These are phyloP conservation scores for Antheraea yamamai DNA, from an alignment of 2,888 invertebrate genomes.

Conservation along the genomic window DNA sequence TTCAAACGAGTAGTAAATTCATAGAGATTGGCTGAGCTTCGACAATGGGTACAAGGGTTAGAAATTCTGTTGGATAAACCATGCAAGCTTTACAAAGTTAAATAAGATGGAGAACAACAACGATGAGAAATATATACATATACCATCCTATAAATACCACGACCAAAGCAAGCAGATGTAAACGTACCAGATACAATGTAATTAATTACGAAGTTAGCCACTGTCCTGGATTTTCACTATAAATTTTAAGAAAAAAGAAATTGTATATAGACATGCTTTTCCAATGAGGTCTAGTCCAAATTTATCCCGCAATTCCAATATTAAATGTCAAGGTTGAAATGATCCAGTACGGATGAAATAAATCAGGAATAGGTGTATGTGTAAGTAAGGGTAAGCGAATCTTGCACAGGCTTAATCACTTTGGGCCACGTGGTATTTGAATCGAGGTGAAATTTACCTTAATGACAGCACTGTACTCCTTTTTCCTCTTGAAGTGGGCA, in stretches of 20 bases:
- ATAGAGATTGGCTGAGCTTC: too few relatives aligned
- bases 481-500: slow-evolving; percentile 10
- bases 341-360: background rate
- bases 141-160: background rate
- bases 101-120: too few relatives aligned
- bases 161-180: background rate
- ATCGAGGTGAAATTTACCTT: background rate
- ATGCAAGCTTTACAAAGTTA: too few relatives aligned
- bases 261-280: background rate
- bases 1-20: too few relatives aligned
- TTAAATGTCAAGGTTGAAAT: background rate
- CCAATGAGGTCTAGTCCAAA: background rate
- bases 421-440: background rate
- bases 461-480: slow-evolving; percentile 17
- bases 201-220: background rate
- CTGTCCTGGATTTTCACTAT: background rate
- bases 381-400: too few relatives aligned
- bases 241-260: background rate
- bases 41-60: too few relatives aligned
- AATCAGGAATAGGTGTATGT: too few relatives aligned
- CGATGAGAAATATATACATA: background rate
- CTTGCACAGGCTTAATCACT: background rate
- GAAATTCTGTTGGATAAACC: too few relatives aligned
- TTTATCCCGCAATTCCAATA: background rate
- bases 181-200: background rate